Percentiles rank a stretch among this genome's conserved stretches.
Evolutionary conservation across 2,888 invertebrate species (phyloP).

Genomic region (Phrixothrix hirtus): DNA sequence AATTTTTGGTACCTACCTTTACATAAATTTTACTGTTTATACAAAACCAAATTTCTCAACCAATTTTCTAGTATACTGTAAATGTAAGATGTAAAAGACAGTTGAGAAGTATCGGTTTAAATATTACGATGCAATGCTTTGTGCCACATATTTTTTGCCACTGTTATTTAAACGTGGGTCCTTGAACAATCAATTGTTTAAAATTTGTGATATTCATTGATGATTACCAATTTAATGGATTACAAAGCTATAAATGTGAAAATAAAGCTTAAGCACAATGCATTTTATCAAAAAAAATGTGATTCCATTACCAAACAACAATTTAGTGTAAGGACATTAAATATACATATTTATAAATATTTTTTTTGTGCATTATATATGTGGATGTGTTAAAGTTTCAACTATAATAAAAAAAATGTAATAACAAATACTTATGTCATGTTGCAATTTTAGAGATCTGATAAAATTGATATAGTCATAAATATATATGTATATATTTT

Average conservation of each 20-base stretch:
- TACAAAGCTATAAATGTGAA: slow-evolving; percentile 12
- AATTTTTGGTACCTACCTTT: slow-evolving; percentile 24
- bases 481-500: slow-evolving; percentile 40
- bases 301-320: slow-evolving; percentile 42
- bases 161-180: no score
- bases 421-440: slow-evolving; percentile 42
- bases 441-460: slow-evolving; percentile 44
- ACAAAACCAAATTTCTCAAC: no score
- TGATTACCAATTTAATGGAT: slow-evolving; percentile 1
- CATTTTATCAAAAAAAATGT: slow-evolving; percentile 38
- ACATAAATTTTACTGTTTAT: no score
- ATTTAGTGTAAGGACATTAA: slow-evolving; percentile 29
- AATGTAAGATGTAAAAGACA: no score
- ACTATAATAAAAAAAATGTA: slow-evolving; percentile 37
- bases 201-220: slow-evolving; percentile 12
- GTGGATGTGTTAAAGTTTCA: slow-evolving; percentile 42
- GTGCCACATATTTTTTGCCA: slow-evolving; percentile 13
- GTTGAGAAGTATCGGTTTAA: no score
- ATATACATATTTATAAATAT: slow-evolving; percentile 27
- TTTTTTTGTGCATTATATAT: slow-evolving; percentile 34
- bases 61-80: no score
- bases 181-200: slow-evolving; percentile 1
- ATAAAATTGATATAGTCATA: slow-evolving; percentile 32
- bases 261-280: slow-evolving; percentile 18
- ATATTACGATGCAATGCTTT: slow-evolving; percentile 21